These are phyloP conservation scores for Menidia beryllina DNA, from an alignment of 2,113 vertebrate species.

Conservation along the genomic window DNA sequence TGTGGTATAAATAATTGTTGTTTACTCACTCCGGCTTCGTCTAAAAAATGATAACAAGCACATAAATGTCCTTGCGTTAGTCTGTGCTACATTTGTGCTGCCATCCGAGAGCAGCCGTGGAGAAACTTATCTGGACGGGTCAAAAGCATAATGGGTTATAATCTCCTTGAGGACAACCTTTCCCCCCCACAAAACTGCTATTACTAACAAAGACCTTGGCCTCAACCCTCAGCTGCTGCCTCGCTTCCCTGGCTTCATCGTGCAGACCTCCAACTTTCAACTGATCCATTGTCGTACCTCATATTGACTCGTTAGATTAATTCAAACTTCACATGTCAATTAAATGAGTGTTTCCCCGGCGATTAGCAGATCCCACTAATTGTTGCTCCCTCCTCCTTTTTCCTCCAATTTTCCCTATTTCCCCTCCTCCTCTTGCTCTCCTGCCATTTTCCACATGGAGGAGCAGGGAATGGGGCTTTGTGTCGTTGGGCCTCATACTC, in stretches of 20 bases:
- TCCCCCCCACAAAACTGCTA: slow-evolving; percentile 50
- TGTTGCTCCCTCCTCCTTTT: slow-evolving; percentile 72
- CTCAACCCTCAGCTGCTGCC: slow-evolving; percentile 69
- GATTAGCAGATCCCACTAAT: slow-evolving; percentile 85
- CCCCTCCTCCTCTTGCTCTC: slow-evolving; percentile 70
- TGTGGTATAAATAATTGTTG: slow-evolving; percentile 52
- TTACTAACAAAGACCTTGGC: slow-evolving; percentile 69
- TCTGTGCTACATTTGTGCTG: slow-evolving; percentile 22
- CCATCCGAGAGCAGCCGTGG: slow-evolving; percentile 22
- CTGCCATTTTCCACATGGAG: slow-evolving; percentile 84
- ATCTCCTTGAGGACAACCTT: slow-evolving; percentile 68
- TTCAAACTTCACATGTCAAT: slow-evolving; percentile 85
- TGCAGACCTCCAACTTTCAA: slow-evolving; percentile 50
- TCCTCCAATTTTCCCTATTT: slow-evolving; percentile 60
- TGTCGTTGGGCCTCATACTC: slow-evolving; percentile 69
- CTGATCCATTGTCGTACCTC: slow-evolving; percentile 70
- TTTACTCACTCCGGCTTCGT: slow-evolving; percentile 53
- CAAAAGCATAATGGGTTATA: slow-evolving; percentile 71
- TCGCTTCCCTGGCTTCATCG: slow-evolving; percentile 59
- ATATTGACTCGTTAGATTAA: slow-evolving; percentile 81
- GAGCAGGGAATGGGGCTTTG: slow-evolving; percentile 82
- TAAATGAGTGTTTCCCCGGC: slow-evolving; percentile 82
- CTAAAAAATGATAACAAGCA: slow-evolving; percentile 45
- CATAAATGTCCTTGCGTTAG: slow-evolving; percentile 30
- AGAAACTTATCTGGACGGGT: slow-evolving; percentile 66